phyloP scores from a whole-genome alignment of 2,888 invertebrate genomes.

The Melanargia galathea region DNA sequence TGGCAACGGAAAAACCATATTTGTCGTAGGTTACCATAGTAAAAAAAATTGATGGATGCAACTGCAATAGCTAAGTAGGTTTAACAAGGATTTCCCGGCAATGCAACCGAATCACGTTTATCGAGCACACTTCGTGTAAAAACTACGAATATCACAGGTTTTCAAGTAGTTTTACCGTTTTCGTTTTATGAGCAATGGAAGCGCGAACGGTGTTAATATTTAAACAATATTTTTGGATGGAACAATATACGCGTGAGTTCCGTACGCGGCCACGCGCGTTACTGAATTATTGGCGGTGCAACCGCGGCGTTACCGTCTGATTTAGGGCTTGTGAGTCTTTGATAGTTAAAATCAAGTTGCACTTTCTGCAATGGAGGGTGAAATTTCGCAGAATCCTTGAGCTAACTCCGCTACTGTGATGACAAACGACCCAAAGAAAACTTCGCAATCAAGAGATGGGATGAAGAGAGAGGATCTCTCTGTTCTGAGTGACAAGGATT shows the following conservation, averaged over 20 bases:
- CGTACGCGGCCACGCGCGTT: slow-evolving; percentile 68
- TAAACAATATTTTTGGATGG: slow-evolving; percentile 14
- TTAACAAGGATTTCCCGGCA: slow-evolving; percentile 47
- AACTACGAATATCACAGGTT: slow-evolving; percentile 33
- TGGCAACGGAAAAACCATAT: slow-evolving; percentile 28
- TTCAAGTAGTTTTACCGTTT: slow-evolving; percentile 23
- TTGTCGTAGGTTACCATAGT: slow-evolving; percentile 35
- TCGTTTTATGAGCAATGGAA: slow-evolving; percentile 28
- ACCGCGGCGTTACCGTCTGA: slow-evolving; percentile 56
- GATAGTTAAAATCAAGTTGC: slow-evolving; percentile 11
- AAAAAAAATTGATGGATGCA: slow-evolving; percentile 51
- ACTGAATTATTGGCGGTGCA: slow-evolving; percentile 71
- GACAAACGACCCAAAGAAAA: too few species aligned
- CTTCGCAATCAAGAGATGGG: too few species aligned
- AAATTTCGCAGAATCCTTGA: slow-evolving; percentile 2
- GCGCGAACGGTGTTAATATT: slow-evolving; percentile 17
- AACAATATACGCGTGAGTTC: slow-evolving; percentile 52
- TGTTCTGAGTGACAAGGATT: too few species aligned
- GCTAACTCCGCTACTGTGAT: too few species aligned
- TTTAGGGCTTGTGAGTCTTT: slow-evolving; percentile 30
- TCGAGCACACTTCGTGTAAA: slow-evolving; percentile 46
- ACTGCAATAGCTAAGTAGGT: slow-evolving; percentile 45
- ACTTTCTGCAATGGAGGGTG: slow-evolving; percentile 8
- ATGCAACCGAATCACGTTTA: slow-evolving; percentile 46
- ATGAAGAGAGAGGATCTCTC: too few species aligned